Conservation (phyloP, 2,888 invertebrate species). For the Ophion ellenae region DNA sequence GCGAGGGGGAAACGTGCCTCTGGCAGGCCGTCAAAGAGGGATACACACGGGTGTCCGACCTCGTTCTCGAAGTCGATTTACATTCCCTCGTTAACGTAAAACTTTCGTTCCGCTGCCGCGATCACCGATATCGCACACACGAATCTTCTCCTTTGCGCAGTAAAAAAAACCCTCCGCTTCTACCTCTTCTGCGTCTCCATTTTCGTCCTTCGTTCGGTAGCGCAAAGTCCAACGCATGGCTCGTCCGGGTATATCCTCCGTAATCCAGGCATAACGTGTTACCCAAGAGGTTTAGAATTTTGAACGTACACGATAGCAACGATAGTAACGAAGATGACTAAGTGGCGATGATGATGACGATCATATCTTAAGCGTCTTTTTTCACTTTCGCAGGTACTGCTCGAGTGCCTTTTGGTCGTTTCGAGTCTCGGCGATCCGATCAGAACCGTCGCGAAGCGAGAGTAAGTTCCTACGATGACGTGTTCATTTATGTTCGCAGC, state of each 20-base stretch:
- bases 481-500: constrained; percentile 19
- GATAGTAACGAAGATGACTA: not conserved
- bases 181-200: not conserved
- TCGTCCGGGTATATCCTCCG: constrained; percentile 24
- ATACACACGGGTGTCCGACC: constrained; percentile 58
- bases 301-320: not conserved
- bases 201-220: too few species aligned
- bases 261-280: constrained; percentile 53
- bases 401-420: constrained; percentile 86
- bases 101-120: constrained; percentile 65
- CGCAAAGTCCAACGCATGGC: not conserved
- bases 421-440: constrained; percentile 81
- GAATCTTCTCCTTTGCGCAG: constrained; percentile 18
- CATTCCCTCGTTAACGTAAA: constrained; percentile 65
- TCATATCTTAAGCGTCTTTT: constrained; percentile 2
- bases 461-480: constrained; percentile 74
- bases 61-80: constrained; percentile 60
- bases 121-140: constrained; percentile 28
- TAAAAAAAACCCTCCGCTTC: constrained; percentile 19
- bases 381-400: constrained; percentile 85
- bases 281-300: constrained; percentile 18
- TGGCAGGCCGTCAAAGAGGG: constrained; percentile 22
- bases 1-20: constrained; percentile 10
- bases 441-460: constrained; percentile 76
- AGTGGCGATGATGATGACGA: too few species aligned